phyloP scores from a whole-genome alignment of 2,888 invertebrate genomes.

The Aporophyla lueneburgensis region DNA sequence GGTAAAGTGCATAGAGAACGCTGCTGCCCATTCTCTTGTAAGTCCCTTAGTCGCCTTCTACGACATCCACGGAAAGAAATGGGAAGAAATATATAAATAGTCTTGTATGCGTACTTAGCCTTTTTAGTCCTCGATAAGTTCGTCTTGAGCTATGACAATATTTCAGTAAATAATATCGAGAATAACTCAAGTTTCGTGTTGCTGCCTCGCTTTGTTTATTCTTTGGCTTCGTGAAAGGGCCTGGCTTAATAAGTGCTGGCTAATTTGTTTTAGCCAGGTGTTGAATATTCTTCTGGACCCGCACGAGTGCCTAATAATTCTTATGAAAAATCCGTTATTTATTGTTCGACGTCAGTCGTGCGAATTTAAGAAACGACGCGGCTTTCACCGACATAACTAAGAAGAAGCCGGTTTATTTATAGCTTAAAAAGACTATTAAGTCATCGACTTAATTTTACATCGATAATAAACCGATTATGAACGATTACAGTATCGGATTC shows the following conservation, averaged over 20 bases:
- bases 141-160: neutral
- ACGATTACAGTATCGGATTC: constrained; percentile 32
- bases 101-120: neutral
- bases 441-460: constrained; percentile 14
- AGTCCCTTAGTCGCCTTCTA: no score
- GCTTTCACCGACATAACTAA: constrained; percentile 16
- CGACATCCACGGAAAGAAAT: no score
- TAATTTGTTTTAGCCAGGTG: constrained; percentile 43
- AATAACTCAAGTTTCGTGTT: neutral
- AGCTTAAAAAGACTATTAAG: constrained; percentile 5
- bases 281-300: constrained; percentile 21
- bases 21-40: no score
- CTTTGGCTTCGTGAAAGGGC: constrained; percentile 3
- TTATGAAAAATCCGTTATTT: constrained; percentile 25
- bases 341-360: constrained; percentile 18
- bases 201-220: neutral
- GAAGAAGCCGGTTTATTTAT: constrained; percentile 6
- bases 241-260: constrained; percentile 16
- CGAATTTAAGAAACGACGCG: constrained; percentile 9
- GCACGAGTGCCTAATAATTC: constrained; percentile 33
- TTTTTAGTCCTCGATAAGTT: neutral
- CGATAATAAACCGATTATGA: constrained; percentile 39
- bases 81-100: neutral
- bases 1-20: no score
- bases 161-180: neutral